phyloP scores from a whole-genome alignment of 2,797 vertebrate genomes.

The Salarias fasciatus region DNA sequence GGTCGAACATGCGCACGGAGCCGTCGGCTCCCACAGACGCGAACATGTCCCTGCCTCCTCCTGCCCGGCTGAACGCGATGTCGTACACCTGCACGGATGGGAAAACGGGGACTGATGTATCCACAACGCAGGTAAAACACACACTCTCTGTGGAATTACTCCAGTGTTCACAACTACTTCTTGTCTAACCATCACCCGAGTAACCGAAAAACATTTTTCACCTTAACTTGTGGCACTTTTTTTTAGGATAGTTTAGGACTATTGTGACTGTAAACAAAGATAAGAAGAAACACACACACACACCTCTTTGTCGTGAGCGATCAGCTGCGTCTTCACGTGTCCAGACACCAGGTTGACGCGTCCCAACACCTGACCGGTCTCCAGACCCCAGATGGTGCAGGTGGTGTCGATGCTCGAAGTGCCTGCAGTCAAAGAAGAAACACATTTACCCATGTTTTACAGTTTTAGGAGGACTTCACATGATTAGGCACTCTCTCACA shows the following conservation, averaged over 20 bases:
- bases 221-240: too few species aligned
- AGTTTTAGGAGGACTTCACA: too few species aligned
- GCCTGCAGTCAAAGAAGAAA: constrained; percentile 75
- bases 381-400: constrained; percentile 98
- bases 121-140: not conserved
- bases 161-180: too few species aligned
- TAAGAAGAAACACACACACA: constrained; percentile 21
- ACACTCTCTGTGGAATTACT: too few species aligned
- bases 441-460: too few species aligned
- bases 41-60: constrained; percentile 97
- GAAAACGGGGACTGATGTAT: too few species aligned
- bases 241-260: too few species aligned
- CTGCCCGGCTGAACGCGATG: constrained; percentile 97
- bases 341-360: constrained; percentile 97
- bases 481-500: too few species aligned
- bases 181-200: too few species aligned
- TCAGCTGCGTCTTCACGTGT: constrained; percentile 98
- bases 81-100: constrained; percentile 90
- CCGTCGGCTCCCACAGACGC: constrained; percentile 97
- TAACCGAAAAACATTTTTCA: too few species aligned
- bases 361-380: constrained; percentile 96
- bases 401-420: constrained; percentile 99
- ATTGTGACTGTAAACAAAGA: too few species aligned
- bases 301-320: constrained; percentile 99
- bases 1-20: constrained; percentile 97